Percentiles rank a stretch among this genome's conserved stretches.
Evolutionary conservation across 2,113 vertebrate genomes (phyloP).

Genomic region (Forbesichthys papilliferus): DNA sequence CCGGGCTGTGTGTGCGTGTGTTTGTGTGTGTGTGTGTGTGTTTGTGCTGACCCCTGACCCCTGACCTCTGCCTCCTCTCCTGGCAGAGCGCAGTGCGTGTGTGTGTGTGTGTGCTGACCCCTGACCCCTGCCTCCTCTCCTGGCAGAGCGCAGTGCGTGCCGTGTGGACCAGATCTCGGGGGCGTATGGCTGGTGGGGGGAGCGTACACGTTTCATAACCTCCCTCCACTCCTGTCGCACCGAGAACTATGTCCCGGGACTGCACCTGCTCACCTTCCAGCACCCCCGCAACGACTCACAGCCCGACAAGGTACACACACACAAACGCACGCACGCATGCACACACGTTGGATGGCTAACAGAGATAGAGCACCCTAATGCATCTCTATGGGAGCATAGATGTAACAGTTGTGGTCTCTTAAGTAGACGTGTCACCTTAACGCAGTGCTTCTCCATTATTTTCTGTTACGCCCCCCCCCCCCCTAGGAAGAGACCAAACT

Average conservation of each 20-base stretch:
- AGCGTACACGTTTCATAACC: conserved; percentile 86
- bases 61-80: conserved; percentile 10
- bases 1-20: background rate
- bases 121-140: conserved; percentile 74
- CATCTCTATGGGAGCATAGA: too few species aligned
- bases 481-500: too few species aligned
- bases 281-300: conserved; percentile 91
- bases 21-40: conserved; percentile 40
- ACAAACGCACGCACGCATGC: conserved; percentile 38
- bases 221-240: conserved; percentile 86
- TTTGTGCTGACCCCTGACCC: conserved; percentile 39
- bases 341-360: background rate
- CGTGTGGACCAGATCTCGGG: conserved; percentile 91
- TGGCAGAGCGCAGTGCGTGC: conserved; percentile 85
- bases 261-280: conserved; percentile 92
- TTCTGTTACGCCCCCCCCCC: too few species aligned
- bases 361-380: too few species aligned
- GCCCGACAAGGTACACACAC: conserved; percentile 85
- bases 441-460: too few species aligned
- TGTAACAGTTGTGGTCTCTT: too few species aligned
- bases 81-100: conserved; percentile 45
- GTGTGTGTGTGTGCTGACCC: conserved; percentile 47
- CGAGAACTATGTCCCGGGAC: conserved; percentile 89
- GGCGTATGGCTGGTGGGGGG: conserved; percentile 93
- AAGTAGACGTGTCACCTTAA: too few species aligned